Conservation (phyloP, 2,888 invertebrate species). For the Schizotus pectinicornis region DNA sequence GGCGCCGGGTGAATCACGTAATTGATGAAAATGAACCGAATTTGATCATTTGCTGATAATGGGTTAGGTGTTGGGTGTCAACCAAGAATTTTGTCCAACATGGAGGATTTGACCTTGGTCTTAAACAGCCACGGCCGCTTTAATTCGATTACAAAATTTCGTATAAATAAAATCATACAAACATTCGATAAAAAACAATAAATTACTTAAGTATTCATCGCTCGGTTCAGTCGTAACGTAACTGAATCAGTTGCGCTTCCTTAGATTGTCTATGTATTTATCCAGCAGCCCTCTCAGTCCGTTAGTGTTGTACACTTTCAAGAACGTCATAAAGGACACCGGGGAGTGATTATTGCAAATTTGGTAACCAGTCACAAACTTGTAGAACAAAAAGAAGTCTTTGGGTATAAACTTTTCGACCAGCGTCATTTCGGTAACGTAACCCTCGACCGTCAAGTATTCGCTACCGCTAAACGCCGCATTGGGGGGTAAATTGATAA, state of each 20-base stretch:
- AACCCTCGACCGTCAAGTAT: conserved; percentile 39
- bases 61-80: no score
- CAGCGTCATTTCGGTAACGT: conserved; percentile 42
- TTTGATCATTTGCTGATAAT: no score
- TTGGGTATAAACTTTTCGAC: conserved; percentile 39
- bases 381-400: conserved; percentile 45
- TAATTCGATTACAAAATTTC: background rate
- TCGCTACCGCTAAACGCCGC: conserved; percentile 39
- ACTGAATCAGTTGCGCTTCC: background rate
- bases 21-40: no score
- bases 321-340: conserved; percentile 47
- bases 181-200: no score
- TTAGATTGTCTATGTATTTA: conserved; percentile 17
- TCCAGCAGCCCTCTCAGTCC: conserved; percentile 28
- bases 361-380: conserved; percentile 48
- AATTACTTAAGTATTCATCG: no score
- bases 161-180: background rate
- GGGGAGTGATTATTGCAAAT: conserved; percentile 44
- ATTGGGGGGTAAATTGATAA: conserved; percentile 34
- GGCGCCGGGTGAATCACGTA: no score
- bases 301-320: conserved; percentile 48
- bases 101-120: no score
- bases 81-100: no score
- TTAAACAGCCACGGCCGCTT: no score
- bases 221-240: background rate